These are phyloP conservation scores for Ochotona curzoniae DNA, from an alignment of 2,113 vertebrate genomes.

Conservation along the genomic window DNA sequence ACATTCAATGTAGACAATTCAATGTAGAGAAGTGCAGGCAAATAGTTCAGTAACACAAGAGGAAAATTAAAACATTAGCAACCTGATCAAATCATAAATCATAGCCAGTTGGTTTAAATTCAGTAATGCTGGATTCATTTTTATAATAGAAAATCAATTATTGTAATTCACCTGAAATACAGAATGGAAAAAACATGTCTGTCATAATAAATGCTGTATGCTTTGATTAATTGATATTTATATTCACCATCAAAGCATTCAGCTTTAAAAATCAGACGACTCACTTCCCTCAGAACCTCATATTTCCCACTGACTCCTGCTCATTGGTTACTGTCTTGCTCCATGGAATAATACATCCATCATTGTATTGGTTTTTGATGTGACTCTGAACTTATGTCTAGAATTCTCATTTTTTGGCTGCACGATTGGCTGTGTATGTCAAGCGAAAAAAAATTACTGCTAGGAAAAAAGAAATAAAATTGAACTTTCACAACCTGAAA, in stretches of 20 bases:
- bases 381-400: no score
- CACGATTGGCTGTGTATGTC: no score
- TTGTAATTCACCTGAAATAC: not conserved
- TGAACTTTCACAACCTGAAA: not conserved
- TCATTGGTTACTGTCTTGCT: no score
- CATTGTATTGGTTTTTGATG: no score
- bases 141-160: constrained; percentile 25
- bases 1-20: not conserved
- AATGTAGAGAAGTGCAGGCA: not conserved
- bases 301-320: no score
- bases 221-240: not conserved
- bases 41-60: not conserved
- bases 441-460: no score
- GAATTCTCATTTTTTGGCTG: no score
- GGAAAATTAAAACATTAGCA: not conserved
- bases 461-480: not conserved
- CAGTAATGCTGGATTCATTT: not conserved
- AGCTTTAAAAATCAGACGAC: no score
- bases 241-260: not conserved
- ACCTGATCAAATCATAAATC: constrained; percentile 5
- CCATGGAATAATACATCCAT: no score
- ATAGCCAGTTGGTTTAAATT: not conserved
- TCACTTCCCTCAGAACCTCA: no score
- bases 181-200: not conserved
- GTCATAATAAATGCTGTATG: not conserved